Evolutionary conservation across 2,113 vertebrate genomes (phyloP).

Genomic region (Hirundichthys speculiger): DNA sequence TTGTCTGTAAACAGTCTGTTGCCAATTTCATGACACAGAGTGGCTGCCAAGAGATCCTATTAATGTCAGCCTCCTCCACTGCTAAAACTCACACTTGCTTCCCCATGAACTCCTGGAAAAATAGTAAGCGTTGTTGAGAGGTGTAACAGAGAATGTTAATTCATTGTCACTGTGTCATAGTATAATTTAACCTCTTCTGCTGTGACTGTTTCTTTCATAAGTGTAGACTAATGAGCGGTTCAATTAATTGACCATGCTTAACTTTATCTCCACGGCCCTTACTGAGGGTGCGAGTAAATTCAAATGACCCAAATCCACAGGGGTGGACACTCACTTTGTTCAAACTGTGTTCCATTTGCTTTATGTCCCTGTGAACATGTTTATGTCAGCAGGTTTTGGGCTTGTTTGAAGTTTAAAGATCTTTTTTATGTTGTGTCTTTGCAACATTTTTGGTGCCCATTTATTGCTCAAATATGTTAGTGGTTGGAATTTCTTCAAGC

Average conservation of each 20-base stretch:
- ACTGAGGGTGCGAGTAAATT: constrained; percentile 16
- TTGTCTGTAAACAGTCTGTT: constrained; percentile 2
- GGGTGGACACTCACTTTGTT: background rate
- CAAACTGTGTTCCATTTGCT: background rate
- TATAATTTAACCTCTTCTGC: constrained; percentile 30
- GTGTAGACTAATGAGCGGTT: constrained; percentile 14
- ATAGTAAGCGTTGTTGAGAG: background rate
- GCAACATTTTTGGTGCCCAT: constrained; percentile 6
- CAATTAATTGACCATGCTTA: constrained; percentile 23
- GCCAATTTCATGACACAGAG: no score
- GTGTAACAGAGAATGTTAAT: constrained; percentile 11
- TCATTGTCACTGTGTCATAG: constrained; percentile 20
- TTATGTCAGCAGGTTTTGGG: background rate
- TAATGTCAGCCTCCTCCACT: constrained; percentile 1
- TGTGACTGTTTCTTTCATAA: constrained; percentile 39
- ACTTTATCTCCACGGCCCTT: constrained; percentile 7
- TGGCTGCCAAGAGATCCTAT: background rate
- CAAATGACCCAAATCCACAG: constrained; percentile 16
- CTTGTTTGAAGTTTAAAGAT: background rate
- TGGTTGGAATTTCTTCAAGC: constrained; percentile 23
- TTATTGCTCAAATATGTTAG: constrained; percentile 16
- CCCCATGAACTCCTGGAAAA: constrained; percentile 10
- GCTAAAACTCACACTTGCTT: constrained; percentile 1
- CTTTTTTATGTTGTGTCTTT: background rate
- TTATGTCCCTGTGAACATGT: background rate